These are phyloP conservation scores for Lophura nycthemera DNA, from an alignment of 2,113 vertebrate genomes.

Conservation along the genomic window DNA sequence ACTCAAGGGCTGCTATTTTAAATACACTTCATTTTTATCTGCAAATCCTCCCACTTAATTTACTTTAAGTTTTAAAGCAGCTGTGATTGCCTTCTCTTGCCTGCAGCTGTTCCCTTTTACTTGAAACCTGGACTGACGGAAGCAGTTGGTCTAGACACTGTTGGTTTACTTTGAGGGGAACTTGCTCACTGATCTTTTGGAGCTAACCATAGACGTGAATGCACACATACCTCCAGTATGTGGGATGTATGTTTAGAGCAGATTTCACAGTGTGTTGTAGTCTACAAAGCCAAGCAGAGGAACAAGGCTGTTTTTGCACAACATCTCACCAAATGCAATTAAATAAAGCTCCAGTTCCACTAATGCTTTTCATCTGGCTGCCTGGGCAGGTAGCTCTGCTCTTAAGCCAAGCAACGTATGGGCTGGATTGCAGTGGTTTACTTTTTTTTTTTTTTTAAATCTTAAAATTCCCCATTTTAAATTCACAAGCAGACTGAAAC, in stretches of 20 bases:
- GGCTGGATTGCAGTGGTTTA: neutral
- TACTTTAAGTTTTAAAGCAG: constrained; percentile 30
- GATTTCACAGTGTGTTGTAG: neutral
- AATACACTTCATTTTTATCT: neutral
- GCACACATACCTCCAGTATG: neutral
- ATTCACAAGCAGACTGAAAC: constrained; percentile 1
- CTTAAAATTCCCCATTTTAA: constrained; percentile 7
- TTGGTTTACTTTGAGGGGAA: constrained; percentile 39
- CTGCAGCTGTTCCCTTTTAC: constrained; percentile 58
- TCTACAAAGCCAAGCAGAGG: neutral
- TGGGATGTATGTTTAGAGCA: neutral
- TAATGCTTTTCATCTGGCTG: constrained; percentile 38
- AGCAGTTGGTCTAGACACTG: constrained; percentile 31
- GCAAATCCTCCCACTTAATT: constrained; percentile 30
- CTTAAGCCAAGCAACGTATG: constrained; percentile 19
- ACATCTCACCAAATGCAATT: neutral
- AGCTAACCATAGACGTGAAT: neutral
- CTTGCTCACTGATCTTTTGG: constrained; percentile 4
- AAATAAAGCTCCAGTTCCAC: neutral
- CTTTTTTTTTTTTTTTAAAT: neutral
- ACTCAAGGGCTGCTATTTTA: neutral
- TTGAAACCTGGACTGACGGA: constrained; percentile 24
- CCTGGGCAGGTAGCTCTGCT: neutral
- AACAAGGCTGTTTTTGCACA: neutral
- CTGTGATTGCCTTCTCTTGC: constrained; percentile 28